phyloP scores from a whole-genome alignment of 1,140 invertebrate species.

The Parasteatoda tepidariorum region DNA sequence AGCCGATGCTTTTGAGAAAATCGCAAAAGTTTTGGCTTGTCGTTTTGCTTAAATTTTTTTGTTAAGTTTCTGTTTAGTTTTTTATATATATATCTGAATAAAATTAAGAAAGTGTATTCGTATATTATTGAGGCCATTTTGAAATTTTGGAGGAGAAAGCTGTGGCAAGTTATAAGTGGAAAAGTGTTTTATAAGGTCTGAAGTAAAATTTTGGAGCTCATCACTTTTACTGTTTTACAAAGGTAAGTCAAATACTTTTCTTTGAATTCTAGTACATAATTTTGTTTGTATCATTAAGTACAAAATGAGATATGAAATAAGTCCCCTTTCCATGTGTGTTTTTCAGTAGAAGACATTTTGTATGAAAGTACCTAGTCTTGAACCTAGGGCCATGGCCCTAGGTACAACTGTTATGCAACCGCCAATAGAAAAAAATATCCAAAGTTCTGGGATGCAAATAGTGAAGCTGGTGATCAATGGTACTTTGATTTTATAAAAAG shows the following conservation, averaged over 20 bases:
- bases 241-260: neutral
- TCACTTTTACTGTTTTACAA: neutral
- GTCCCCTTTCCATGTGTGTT: neutral
- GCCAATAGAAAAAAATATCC: conserved; percentile 28
- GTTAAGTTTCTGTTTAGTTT: no score
- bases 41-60: no score
- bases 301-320: neutral
- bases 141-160: neutral
- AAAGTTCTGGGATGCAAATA: conserved; percentile 5
- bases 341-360: neutral
- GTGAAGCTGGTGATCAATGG: conserved; percentile 25
- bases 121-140: neutral
- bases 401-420: conserved; percentile 1
- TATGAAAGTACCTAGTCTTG: neutral
- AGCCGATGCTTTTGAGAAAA: no score
- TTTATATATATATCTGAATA: no score
- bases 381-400: neutral
- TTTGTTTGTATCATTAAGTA: neutral
- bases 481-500: conserved; percentile 32
- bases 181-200: neutral
- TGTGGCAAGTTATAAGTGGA: neutral
- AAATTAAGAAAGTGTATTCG: no score
- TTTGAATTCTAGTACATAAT: neutral
- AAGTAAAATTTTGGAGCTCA: neutral
- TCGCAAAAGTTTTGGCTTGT: no score